Percentiles rank a stretch among this genome's conserved stretches.
Evolutionary conservation across 2,888 invertebrate genomes (phyloP).

Genomic region (Tanytarsus gracilentus): DNA sequence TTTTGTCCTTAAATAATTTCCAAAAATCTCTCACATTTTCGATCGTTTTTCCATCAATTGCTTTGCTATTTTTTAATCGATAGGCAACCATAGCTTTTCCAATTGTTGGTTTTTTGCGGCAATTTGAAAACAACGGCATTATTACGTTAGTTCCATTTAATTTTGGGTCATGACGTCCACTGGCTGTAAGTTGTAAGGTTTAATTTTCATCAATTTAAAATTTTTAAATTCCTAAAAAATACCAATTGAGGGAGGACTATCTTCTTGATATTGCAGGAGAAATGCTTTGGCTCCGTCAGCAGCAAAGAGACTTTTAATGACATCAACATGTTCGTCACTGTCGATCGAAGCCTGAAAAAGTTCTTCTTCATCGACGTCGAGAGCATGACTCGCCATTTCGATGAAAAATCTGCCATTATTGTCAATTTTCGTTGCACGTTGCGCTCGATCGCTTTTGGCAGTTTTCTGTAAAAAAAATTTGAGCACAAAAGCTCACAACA

Average conservation of each 20-base stretch:
- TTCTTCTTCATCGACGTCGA: conserved; percentile 56
- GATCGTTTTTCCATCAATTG: conserved; percentile 56
- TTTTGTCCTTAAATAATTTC: conserved; percentile 29
- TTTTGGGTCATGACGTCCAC: conserved; percentile 51
- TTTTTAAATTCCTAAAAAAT: conserved; percentile 32
- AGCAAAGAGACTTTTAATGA: conserved; percentile 53
- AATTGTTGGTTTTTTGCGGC: conserved; percentile 47
- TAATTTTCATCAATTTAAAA: conserved; percentile 10
- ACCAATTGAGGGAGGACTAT: conserved; percentile 58
- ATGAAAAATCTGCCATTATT: conserved; percentile 55
- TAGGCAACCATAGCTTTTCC: conserved; percentile 63
- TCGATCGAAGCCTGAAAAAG: conserved; percentile 64
- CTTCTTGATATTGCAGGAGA: conserved; percentile 57
- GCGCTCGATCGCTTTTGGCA: conserved; percentile 35
- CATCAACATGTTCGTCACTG: conserved; percentile 51
- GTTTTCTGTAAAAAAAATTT: not conserved
- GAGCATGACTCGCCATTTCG: conserved; percentile 57
- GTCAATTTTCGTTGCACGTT: conserved; percentile 35
- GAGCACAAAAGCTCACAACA: not conserved
- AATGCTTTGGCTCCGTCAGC: conserved; percentile 54
- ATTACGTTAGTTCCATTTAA: conserved; percentile 41
- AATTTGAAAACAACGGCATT: conserved; percentile 56
- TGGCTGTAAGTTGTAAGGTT: conserved; percentile 38
- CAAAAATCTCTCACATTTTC: conserved; percentile 40
- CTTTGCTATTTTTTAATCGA: conserved; percentile 50